Base-by-base conservation (phyloP, 1,140 invertebrate genomes). In the Vanessa atalanta region DNA sequence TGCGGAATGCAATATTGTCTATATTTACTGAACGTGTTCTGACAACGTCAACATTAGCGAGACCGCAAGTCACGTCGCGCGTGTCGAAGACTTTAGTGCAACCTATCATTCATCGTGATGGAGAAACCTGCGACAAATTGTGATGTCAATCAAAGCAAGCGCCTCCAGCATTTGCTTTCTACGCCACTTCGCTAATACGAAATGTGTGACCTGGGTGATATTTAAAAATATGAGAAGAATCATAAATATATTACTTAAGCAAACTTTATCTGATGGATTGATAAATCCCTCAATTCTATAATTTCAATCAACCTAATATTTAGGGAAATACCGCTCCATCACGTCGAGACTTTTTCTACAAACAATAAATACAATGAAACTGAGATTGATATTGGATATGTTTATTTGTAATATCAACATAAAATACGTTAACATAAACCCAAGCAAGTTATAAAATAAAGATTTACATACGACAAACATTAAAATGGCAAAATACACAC, bases 81-180 rank as follows among this genome's bases (percentile, higher is more conserved):
- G 61, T 47, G 61, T 64, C 63, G 37, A 65, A 47, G 50, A 55
- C 64, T 68, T 51, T 75, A 70, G 69, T 51, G 63, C 68, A 47
- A 67, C 55, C 69, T 13, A 50, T 53, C 68, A 68, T 68, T 70
- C 53, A 71, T 71, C 76, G 70, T 55, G 61, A 16, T 5, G 57
- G 70, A 50, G 74, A 75, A 72, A 77, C 51, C 67, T 55, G 81
- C 71, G 70, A 81, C 77, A 79, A 75, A 79, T 81, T 73, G 74
- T 66, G 26, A 72, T 70, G 77, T 78, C 76, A 77, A 78, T 81
- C 77, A 75, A 48, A 69, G 37, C 37, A 43, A 43, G 37, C 37
- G 37, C 37, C 57, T 60, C n/a, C 14, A 37, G 15, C 14, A n/a
- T 20, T 70, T 26, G 68, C 75, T 72, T 77, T 79, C 73, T 68